phyloP scores from a whole-genome alignment of 2,113 vertebrate species.

The Ceuthmochares aereus region DNA sequence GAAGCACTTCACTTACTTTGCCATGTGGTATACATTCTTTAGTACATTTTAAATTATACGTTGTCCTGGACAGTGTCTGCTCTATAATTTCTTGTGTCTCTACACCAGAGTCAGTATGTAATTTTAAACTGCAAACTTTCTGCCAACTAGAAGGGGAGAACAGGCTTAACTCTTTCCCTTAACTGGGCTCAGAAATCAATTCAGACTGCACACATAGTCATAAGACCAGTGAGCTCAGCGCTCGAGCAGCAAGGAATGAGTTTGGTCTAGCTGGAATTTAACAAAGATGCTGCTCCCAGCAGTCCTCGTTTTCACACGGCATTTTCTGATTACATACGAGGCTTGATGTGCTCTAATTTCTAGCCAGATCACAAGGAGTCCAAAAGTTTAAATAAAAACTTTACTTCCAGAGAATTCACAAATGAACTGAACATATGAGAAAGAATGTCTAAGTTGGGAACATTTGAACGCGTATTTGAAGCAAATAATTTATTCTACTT shows the following conservation, averaged over 20 bases:
- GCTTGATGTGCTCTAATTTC: background rate
- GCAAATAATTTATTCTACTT: slow-evolving; percentile 21
- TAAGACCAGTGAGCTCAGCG: slow-evolving; percentile 24
- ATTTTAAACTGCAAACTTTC: slow-evolving; percentile 89
- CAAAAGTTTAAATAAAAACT: slow-evolving; percentile 18
- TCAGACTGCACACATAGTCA: slow-evolving; percentile 12
- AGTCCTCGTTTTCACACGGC: slow-evolving; percentile 22
- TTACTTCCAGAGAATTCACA: slow-evolving; percentile 12
- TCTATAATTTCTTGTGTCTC: slow-evolving; percentile 93
- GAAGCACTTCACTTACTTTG: slow-evolving; percentile 88
- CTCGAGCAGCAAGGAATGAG: background rate
- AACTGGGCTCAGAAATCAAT: slow-evolving; percentile 54
- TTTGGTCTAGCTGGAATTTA: slow-evolving; percentile 13
- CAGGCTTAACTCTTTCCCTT: slow-evolving; percentile 82
- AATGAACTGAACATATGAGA: background rate
- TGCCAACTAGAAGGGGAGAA: slow-evolving; percentile 81
- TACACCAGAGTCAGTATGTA: slow-evolving; percentile 89
- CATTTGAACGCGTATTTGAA: accelerated
- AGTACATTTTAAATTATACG: slow-evolving; percentile 91
- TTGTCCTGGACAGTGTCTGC: slow-evolving; percentile 91
- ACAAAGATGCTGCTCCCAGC: slow-evolving; percentile 57
- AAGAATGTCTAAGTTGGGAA: background rate
- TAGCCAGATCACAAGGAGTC: background rate
- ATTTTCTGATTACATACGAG: slow-evolving; percentile 32
- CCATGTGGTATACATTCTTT: slow-evolving; percentile 89